Conservation (phyloP, 1,140 invertebrate genomes). For the Listronotus bonariensis region DNA sequence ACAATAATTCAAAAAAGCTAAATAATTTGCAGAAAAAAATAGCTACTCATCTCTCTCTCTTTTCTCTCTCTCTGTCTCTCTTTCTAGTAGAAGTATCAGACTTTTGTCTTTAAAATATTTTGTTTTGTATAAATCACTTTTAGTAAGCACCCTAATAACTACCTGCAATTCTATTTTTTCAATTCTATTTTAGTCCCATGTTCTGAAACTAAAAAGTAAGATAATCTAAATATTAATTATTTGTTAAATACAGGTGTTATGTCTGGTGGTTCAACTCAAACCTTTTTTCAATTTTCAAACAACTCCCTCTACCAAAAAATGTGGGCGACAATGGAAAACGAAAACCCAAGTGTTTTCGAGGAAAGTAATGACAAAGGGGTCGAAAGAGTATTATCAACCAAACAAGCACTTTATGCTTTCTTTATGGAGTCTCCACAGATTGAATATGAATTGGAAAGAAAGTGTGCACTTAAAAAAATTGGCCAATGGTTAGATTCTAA, state of each 20-base stretch:
- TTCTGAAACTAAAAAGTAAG: no score
- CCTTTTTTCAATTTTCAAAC: conserved; percentile 74
- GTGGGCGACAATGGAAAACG: conserved; percentile 79
- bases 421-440: conserved; percentile 85
- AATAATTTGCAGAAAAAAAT: no score
- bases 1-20: no score
- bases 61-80: no score
- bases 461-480: conserved; percentile 79
- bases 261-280: conserved; percentile 70
- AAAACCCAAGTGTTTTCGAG: conserved; percentile 81
- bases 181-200: no score
- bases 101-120: no score
- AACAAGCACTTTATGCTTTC: conserved; percentile 73
- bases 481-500: conserved; percentile 78
- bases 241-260: conserved; percentile 61
- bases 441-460: conserved; percentile 76
- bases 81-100: no score
- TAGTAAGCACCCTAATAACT: no score
- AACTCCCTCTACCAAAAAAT: conserved; percentile 70
- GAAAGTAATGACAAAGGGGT: conserved; percentile 83
- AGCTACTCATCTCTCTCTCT: no score
- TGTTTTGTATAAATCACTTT: no score
- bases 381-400: conserved; percentile 73
- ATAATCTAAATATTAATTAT: not conserved
- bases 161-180: no score